Base-by-base conservation (phyloP, 2,113 vertebrate genomes). In the Gymnarchus niloticus region DNA sequence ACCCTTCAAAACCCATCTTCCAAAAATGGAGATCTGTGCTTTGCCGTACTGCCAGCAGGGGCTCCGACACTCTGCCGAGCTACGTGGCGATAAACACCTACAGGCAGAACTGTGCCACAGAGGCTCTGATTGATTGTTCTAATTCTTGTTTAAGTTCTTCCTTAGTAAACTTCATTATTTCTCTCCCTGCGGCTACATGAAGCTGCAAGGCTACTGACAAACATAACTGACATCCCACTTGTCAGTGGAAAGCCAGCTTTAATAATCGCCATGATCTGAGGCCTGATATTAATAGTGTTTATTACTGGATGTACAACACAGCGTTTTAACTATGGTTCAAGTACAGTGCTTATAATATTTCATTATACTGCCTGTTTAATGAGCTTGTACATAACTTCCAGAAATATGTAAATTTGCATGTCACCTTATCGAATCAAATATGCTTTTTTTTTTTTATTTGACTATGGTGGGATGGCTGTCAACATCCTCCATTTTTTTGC, bases 131-230 rank as follows among this genome's bases (percentile, higher is more conserved):
- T 91, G 93, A 93, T 91, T 87, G 88, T 87, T 91, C 89, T 92
- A 91, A 92, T 92, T 90, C 90, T 92, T 92, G 88, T 91, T 93
- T 93, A 92, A 91, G 88, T 90, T 93, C 88, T 89, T 92, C 88
- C 91, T 92, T 88, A 90, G 88, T 89, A 91, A 92, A 92, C 92
- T 91, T 91, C 89, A 92, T 92, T 92, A 92, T 87, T 90, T 84
- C 84, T 87, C 84, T 51, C 86, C n/a, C 87, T 86, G 87, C 52
- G 83, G 89, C 88, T 88, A 91, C 87, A 69, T 21, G 85, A 88
- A 88, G 86, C 73, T 57, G 37, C 6, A 19, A n/a, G 41, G 37
- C 69, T 56, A 51, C 37, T 80, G 51, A 44, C 5, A 8, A 44
- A 41, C 19, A 14, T 9, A 48, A 57, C 48, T 44, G 2, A 1